Conservation (phyloP, 2,113 vertebrate species). For the Rynchops niger region DNA sequence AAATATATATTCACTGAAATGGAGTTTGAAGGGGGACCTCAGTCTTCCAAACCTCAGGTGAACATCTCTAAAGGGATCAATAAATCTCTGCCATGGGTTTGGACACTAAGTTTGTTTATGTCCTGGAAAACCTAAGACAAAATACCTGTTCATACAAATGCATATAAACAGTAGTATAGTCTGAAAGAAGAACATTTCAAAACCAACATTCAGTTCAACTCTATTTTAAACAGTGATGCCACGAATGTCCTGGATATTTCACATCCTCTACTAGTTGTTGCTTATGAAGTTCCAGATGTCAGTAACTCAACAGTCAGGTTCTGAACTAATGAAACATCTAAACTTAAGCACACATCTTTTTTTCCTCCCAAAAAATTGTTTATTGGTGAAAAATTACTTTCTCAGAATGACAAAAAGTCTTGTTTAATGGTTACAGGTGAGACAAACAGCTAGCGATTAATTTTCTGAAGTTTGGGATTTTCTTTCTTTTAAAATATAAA, state of each 20-base stretch:
- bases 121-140: neutral
- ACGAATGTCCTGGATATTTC: neutral
- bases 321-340: neutral
- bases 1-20: neutral
- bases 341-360: neutral
- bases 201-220: neutral
- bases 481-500: neutral
- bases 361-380: neutral
- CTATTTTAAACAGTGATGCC: neutral
- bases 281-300: neutral
- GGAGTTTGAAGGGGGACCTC: neutral
- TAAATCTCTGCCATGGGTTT: neutral
- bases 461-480: neutral
- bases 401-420: neutral
- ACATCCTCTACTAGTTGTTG: neutral
- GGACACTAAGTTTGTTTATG: neutral
- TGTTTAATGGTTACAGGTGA: neutral
- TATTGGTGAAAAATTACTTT: neutral
- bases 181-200: neutral
- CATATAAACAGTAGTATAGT: neutral
- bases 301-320: neutral
- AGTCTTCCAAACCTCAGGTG: neutral
- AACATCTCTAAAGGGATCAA: neutral
- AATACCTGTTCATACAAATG: neutral
- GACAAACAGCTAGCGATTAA: neutral